Evolutionary conservation across 2,797 vertebrate species (phyloP), one percentile per base, ranked within the genome.

Genomic region (Picus viridis): DNA sequence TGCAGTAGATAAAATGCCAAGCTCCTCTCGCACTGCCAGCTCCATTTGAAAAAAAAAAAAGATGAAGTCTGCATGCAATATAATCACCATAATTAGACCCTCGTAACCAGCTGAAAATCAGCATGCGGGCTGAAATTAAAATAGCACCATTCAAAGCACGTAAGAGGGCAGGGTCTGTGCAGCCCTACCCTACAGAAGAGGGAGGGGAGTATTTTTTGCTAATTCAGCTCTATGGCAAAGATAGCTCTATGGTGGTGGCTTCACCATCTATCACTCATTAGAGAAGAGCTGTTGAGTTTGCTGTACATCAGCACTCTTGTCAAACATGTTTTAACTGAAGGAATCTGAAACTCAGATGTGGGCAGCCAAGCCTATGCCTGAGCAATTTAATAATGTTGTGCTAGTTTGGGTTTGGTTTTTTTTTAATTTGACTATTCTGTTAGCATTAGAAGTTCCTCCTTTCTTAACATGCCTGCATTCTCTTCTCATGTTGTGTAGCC

Each of bases 31-130:
- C 72, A 53, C 57, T 92, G 93, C 94, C 95, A 96, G 54, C 88
- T 90, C 78, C 82, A 32, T 93, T 91, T 73, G 56, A 72, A 72
- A 82, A 91, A 94, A 93, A 10, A 20, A 90, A 82, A 80, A 41
- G 93, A 95, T 94, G 86, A 93, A 94, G 93, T 85, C 68, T 54
- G 86, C 83, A 88, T 83, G 91, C 84, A 81, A 81, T 86, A 83
- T 90, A 92, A 95, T 95, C 88, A 94, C 82, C 94, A 58, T 95
- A 96, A 96, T 95, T 94, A 96, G 95, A 92, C 82, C 85, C 85
- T 96, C 88, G 79, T 81, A 96, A 81, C 69, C 80, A 88, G 91
- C 92, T 95, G 93, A 82, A 30, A 39, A 91, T 89, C 94, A 91
- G 93, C 78, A 59, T 45, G 68, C n/a, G 6, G 67, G 36, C 71